A percentile compares a stretch with the other conserved stretches of the same genome.
Conservation (phyloP, 2,113 vertebrate species). For the Chloebia gouldiae region DNA sequence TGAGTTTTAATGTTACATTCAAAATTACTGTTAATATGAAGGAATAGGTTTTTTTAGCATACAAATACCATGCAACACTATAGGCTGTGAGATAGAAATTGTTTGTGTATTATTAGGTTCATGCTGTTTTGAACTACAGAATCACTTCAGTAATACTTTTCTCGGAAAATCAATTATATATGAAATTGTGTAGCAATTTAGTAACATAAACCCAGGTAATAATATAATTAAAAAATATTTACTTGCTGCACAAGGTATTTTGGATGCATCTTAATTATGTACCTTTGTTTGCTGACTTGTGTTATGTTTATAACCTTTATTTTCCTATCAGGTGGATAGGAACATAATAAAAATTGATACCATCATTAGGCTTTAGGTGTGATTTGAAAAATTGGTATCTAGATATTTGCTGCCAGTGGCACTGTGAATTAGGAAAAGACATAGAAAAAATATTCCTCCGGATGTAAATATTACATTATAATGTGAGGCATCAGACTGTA, state of each 20-base stretch:
- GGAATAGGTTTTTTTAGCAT: background rate
- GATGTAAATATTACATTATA: background rate
- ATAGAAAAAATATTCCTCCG: slow-evolving; percentile 19
- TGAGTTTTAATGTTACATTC: slow-evolving; percentile 25
- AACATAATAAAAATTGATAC: slow-evolving; percentile 71
- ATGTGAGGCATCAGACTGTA: background rate
- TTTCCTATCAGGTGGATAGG: slow-evolving; percentile 31
- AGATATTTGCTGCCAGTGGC: slow-evolving; percentile 49
- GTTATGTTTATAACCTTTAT: slow-evolving; percentile 68
- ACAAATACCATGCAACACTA: slow-evolving; percentile 44
- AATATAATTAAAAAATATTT: slow-evolving; percentile 83
- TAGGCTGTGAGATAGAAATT: slow-evolving; percentile 57
- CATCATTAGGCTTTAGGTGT: slow-evolving; percentile 60
- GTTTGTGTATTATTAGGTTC: slow-evolving; percentile 64
- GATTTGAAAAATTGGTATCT: slow-evolving; percentile 68
- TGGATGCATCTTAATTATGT: slow-evolving; percentile 73
- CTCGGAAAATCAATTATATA: slow-evolving; percentile 76
- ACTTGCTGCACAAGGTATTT: slow-evolving; percentile 63
- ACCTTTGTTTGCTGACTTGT: slow-evolving; percentile 62
- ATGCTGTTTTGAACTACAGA: slow-evolving; percentile 61
- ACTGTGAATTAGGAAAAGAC: slow-evolving; percentile 36
- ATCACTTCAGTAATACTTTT: slow-evolving; percentile 65
- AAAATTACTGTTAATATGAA: slow-evolving; percentile 46
- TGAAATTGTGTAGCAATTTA: slow-evolving; percentile 76
- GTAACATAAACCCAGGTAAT: slow-evolving; percentile 76